These are phyloP conservation scores for Phyllotis vaccarum DNA, from an alignment of 2,797 vertebrate species.

Conservation along the genomic window DNA sequence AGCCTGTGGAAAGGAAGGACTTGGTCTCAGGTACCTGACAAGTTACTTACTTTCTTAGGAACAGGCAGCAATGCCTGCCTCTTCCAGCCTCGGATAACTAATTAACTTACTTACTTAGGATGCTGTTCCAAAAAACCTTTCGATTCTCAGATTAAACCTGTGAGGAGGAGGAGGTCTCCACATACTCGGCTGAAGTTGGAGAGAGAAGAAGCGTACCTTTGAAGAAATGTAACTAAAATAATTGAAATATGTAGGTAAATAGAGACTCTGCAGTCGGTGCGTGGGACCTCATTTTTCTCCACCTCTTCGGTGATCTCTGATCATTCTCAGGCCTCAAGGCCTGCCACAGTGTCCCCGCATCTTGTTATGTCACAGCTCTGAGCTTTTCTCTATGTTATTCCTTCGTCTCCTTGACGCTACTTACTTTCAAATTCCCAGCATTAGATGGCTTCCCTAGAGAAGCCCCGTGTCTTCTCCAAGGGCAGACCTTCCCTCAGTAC, in stretches of 20 bases:
- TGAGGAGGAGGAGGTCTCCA: neutral
- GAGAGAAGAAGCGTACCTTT: neutral
- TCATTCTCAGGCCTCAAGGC: neutral
- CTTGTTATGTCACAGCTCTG: neutral
- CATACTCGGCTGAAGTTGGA: neutral
- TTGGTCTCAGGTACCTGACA: neutral
- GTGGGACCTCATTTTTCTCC: neutral
- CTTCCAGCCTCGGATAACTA: neutral
- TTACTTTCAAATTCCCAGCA: neutral
- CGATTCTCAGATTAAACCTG: neutral
- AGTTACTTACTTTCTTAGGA: constrained; percentile 34
- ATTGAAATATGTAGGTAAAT: neutral
- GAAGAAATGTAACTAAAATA: neutral
- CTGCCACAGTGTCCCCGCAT: neutral
- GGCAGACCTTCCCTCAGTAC: neutral
- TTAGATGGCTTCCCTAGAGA: neutral
- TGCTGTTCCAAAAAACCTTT: neutral
- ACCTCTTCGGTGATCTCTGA: neutral
- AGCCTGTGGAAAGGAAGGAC: neutral
- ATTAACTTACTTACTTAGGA: neutral
- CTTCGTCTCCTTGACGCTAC: neutral
- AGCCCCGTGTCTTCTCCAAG: neutral
- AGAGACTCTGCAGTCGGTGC: neutral
- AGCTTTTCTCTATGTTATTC: neutral
- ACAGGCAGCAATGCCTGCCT: neutral